Conservation (phyloP, 2,888 invertebrate species). For the Apotomis betuletana region DNA sequence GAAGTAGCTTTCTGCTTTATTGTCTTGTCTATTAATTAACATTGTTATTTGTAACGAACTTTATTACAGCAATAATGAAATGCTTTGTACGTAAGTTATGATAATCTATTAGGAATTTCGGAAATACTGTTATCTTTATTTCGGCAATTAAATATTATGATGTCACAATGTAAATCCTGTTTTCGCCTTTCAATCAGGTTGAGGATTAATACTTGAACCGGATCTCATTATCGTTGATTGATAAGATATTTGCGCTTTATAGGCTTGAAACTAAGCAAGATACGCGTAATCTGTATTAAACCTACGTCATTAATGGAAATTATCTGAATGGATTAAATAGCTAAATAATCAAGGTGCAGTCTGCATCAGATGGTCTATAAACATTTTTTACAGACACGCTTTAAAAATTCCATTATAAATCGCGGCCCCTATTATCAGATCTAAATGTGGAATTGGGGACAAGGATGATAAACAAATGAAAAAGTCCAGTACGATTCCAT, state of each 20-base stretch:
- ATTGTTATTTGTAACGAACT: no score
- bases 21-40: no score
- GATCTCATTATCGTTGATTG: constrained; percentile 29
- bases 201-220: constrained; percentile 21
- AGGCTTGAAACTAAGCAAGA: constrained; percentile 2
- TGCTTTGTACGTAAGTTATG: no score
- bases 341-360: no score
- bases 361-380: no score
- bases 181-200: neutral
- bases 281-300: no score
- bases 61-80: no score
- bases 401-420: no score
- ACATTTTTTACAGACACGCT: no score
- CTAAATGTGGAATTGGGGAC: neutral
- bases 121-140: neutral
- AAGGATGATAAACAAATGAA: neutral
- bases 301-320: no score
- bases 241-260: constrained; percentile 16
- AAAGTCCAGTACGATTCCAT: constrained; percentile 5
- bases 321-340: neutral
- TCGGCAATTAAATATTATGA: neutral
- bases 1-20: neutral
- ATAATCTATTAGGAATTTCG: no score
- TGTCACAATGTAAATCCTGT: constrained; percentile 7
- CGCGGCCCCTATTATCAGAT: no score